Evolutionary conservation across 1,140 invertebrate species (phyloP), one percentile per base, ranked within the genome.

Genomic region (Euwallacea similis): DNA sequence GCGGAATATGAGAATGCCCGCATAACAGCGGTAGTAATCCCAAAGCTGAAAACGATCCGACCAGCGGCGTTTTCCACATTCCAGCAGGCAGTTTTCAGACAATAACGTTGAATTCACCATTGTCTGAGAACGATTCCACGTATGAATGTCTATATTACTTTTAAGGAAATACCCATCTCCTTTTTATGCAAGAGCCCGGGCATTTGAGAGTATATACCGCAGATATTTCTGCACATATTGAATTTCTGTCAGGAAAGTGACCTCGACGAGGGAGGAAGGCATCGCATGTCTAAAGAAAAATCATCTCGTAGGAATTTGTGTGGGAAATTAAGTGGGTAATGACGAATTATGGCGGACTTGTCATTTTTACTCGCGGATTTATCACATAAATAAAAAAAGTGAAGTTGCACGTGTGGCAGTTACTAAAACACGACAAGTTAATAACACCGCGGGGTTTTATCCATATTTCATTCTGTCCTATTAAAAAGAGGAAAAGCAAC

Each of bases 131-230:
- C 64, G 64, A 66, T 15, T 56, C 15, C 64, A 66, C 64, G 64
- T 66, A 66, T 66, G 64, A 66, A 66, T 66, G 64, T 66, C 64
- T 66, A 66, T 66, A 66, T 66, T 66, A 66, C 64, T 66, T 66
- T 66, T 66, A 56, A 56, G 53, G 53, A 66, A 56, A 58, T 66
- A 58, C 53, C 47, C 21, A 56, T n/a, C 13, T 0, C 2, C 42
- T 58, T 58, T 66, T 66, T 66, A 56, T 64, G 53, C 21, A 64
- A 53, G 16, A 47, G 7, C 54, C 2, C 21, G 9, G 7, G 11
- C 44, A 16, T 47, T 63, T 63, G 60, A 15, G 43, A 46, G 42
- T n/a, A 7, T 60, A 60, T 11, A 60, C 54, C 16, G 8, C 11
- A 41, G 15, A 59, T 59, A 59, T 33, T 59, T 59, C 13, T 7